Conservation (phyloP, 2,888 invertebrate genomes). For the Agonopterix alstromeriana region DNA sequence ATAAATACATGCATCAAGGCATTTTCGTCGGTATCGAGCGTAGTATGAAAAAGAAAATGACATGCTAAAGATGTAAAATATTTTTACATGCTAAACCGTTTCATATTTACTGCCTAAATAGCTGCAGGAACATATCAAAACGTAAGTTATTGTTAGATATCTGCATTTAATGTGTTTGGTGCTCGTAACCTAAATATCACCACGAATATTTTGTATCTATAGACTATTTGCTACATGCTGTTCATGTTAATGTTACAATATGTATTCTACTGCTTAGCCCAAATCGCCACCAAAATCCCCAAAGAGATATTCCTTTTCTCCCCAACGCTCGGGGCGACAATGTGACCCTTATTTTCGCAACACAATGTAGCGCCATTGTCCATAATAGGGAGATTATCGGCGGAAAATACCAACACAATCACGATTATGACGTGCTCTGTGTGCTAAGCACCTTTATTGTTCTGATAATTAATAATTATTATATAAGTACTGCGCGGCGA, state of each 20-base stretch:
- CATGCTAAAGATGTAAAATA: no score
- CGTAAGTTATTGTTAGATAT: no score
- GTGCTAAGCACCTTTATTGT: conserved; percentile 2
- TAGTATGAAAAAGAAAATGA: neutral
- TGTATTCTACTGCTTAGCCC: conserved; percentile 21
- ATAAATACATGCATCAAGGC: conserved; percentile 33
- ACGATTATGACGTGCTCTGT: conserved; percentile 11
- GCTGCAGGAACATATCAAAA: no score
- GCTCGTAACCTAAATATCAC: no score
- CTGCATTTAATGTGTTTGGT: no score
- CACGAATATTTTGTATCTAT: no score
- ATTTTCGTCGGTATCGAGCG: conserved; percentile 4
- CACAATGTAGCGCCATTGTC: conserved; percentile 35
- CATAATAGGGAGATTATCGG: conserved; percentile 36
- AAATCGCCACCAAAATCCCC: conserved; percentile 18
- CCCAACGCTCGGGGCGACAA: conserved; percentile 22
- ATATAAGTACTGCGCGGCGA: neutral
- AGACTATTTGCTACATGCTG: neutral
- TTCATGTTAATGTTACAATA: conserved; percentile 20
- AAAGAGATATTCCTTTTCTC: conserved; percentile 22
- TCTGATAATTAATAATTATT: conserved; percentile 1
- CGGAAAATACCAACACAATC: conserved; percentile 17
- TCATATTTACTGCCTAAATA: no score
- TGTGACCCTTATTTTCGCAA: conserved; percentile 31
- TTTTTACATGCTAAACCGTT: no score